Conservation (phyloP, 1,140 invertebrate species). For the Cydia pomonella region DNA sequence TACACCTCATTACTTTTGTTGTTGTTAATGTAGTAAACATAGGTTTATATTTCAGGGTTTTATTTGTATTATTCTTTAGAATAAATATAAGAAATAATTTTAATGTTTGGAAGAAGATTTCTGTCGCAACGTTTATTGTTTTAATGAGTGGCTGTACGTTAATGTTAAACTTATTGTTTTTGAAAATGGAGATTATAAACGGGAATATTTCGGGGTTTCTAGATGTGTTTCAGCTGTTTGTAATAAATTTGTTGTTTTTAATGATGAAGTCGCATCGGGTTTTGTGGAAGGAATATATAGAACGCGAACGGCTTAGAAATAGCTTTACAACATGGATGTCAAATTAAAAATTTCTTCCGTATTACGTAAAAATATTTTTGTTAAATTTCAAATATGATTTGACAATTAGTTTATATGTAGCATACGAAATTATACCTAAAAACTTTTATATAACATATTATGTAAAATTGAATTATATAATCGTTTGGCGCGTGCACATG, state of each 20-base stretch:
- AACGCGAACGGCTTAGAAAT: not conserved
- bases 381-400: too few species aligned
- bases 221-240: not conserved
- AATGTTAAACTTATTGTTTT: not conserved
- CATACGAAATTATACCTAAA: too few species aligned
- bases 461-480: too few species aligned
- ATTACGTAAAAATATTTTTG: too few species aligned
- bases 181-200: not conserved
- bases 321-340: not conserved
- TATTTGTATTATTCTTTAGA: not conserved
- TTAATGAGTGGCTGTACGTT: not conserved
- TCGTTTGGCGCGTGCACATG: too few species aligned
- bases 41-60: not conserved
- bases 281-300: not conserved
- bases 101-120: not conserved
- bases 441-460: too few species aligned
- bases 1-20: not conserved
- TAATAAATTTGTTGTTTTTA: not conserved
- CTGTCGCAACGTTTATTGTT: conserved; percentile 2
- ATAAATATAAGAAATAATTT: not conserved
- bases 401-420: too few species aligned
- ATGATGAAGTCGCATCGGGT: conserved; percentile 5
- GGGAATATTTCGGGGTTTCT: not conserved
- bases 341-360: not conserved
- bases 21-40: not conserved